phyloP scores from a whole-genome alignment of 2,888 invertebrate genomes.

The Drosophila mimica region DNA sequence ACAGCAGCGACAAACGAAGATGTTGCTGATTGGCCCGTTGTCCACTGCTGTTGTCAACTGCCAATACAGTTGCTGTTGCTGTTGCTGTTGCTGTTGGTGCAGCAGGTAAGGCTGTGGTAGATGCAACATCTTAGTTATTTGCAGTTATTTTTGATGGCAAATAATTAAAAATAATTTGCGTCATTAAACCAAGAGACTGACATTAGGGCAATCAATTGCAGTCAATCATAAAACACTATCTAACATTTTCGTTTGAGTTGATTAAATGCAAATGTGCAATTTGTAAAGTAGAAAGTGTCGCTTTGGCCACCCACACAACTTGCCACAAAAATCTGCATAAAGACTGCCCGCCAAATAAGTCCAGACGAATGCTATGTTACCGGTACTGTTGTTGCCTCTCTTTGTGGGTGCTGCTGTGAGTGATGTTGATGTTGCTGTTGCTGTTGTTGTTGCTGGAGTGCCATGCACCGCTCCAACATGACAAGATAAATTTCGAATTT shows the following conservation, averaged over 20 bases:
- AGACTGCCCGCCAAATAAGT: conserved; percentile 66
- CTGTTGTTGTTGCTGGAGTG: conserved; percentile 48
- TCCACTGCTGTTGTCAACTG: conserved; percentile 51
- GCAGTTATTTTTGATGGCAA: conserved; percentile 41
- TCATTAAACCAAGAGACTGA: conserved; percentile 18
- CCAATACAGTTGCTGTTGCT: conserved; percentile 41
- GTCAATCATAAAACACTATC: conserved; percentile 36
- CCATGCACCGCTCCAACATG: conserved; percentile 47
- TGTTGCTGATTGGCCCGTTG: conserved; percentile 77
- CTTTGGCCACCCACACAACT: conserved; percentile 64
- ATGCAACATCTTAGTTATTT: conserved; percentile 54
- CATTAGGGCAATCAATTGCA: conserved; percentile 55
- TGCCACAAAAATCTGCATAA: conserved; percentile 62
- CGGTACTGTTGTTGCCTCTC: conserved; percentile 49
- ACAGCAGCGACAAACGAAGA: conserved; percentile 63
- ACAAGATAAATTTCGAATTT: conserved; percentile 79
- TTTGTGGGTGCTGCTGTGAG: conserved; percentile 63
- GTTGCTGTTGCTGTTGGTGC: conserved; percentile 27
- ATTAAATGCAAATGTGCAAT: conserved; percentile 62
- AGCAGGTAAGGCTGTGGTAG: conserved; percentile 37
- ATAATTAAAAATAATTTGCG: conserved; percentile 64
- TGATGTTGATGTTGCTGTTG: conserved; percentile 59
- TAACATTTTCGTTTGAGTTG: conserved; percentile 42
- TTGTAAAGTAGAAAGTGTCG: conserved; percentile 66
- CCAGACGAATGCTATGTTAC: conserved; percentile 34